Conservation (phyloP, 2,888 invertebrate species). For the Leptinotarsa rubiginosa region DNA sequence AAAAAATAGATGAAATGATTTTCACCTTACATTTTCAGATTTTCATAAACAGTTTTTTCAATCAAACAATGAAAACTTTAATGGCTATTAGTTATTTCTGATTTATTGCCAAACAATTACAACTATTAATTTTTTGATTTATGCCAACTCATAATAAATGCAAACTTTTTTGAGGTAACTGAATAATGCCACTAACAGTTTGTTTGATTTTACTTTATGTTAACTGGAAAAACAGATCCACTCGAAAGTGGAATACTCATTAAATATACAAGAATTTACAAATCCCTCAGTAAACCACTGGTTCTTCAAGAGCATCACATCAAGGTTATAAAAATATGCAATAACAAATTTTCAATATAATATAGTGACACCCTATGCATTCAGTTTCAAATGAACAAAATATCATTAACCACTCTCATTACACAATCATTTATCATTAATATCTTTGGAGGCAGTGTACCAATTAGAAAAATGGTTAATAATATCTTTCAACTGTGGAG, state of each 20-base stretch:
- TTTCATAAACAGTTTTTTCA: no score
- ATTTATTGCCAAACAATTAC: no score
- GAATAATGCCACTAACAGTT: not conserved
- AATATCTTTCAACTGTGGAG: not conserved
- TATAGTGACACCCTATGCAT: not conserved
- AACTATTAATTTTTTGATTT: no score
- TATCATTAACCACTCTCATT: not conserved
- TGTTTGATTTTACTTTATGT: no score
- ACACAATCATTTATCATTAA: slow-evolving; percentile 2
- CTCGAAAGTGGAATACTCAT: not conserved
- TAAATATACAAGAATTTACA: slow-evolving; percentile 11
- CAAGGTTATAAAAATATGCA: slow-evolving; percentile 19
- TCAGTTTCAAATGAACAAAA: not conserved
- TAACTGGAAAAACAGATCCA: no score
- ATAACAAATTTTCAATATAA: slow-evolving; percentile 8
- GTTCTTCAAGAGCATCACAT: slow-evolving; percentile 11
- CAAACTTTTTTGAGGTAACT: not conserved
- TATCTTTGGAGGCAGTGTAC: slow-evolving; percentile 14
- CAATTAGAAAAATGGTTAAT: slow-evolving; percentile 9
- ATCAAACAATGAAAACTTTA: no score
- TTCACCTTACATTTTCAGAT: no score
- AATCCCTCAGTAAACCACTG: not conserved
- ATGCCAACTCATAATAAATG: not conserved
- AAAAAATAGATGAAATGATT: no score
- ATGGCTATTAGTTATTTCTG: no score